phyloP scores from a whole-genome alignment of 2,797 vertebrate genomes.

The Sarcophilus harrisii region DNA sequence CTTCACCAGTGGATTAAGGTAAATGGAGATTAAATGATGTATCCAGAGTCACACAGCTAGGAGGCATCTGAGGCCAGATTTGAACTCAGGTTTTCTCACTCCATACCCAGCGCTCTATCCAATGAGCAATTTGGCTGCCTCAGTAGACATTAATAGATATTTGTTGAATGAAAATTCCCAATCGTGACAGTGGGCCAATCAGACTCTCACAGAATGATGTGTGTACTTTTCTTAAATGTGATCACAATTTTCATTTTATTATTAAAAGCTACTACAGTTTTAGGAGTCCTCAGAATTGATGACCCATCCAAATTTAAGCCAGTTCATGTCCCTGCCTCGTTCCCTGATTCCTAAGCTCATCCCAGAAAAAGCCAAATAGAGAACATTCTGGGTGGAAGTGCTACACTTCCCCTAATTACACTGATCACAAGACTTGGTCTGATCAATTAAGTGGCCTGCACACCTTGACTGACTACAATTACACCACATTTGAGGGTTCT shows the following conservation, averaged over 20 bases:
- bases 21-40: background rate
- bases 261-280: background rate
- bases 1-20: background rate
- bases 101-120: background rate
- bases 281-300: background rate
- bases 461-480: background rate
- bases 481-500: background rate
- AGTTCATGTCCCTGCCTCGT: background rate
- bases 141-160: background rate
- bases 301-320: background rate
- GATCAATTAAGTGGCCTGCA: background rate
- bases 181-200: background rate
- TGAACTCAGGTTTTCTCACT: background rate
- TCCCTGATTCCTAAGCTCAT: background rate
- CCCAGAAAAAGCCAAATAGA: background rate
- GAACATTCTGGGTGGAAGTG: background rate
- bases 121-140: background rate
- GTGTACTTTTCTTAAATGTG: background rate
- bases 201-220: background rate
- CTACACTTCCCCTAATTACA: too few relatives aligned
- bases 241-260: background rate
- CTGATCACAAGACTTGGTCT: rapidly evolving
- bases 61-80: background rate
- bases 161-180: background rate
- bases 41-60: background rate